These are phyloP conservation scores for Microcebus murinus DNA, from an alignment of 2,113 vertebrate species.

Conservation along the genomic window DNA sequence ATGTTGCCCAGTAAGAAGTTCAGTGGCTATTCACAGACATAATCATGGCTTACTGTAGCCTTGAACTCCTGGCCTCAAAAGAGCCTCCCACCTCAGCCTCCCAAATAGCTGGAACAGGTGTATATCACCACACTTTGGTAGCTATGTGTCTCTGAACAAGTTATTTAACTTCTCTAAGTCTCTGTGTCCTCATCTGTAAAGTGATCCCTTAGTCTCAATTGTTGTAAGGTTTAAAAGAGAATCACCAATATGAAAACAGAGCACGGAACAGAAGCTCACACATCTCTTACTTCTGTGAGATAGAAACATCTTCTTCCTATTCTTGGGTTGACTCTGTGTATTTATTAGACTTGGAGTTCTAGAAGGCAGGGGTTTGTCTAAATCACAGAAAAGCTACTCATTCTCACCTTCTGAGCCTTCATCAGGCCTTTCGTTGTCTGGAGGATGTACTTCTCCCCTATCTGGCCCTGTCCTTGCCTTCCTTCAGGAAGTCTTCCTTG, in stretches of 20 bases:
- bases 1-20: not conserved
- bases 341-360: not conserved
- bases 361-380: not conserved
- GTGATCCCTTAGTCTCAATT: not conserved
- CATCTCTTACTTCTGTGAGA: constrained; percentile 1
- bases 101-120: not conserved
- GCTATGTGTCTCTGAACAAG: constrained; percentile 6
- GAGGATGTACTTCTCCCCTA: not conserved
- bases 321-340: not conserved
- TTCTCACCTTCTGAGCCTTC: not conserved
- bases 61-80: not conserved
- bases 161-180: not conserved
- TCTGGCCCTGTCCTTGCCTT: not conserved
- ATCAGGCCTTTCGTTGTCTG: not conserved
- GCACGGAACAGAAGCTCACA: not conserved
- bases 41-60: not conserved
- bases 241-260: not conserved
- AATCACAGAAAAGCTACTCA: not conserved
- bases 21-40: not conserved
- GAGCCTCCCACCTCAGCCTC: not conserved
- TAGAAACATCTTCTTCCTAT: not conserved
- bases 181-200: constrained; percentile 32
- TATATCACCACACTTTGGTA: not conserved
- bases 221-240: not conserved
- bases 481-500: constrained; percentile 20